Evolutionary conservation across 2,113 vertebrate genomes (phyloP).

Genomic region (Plectropomus leopardus): DNA sequence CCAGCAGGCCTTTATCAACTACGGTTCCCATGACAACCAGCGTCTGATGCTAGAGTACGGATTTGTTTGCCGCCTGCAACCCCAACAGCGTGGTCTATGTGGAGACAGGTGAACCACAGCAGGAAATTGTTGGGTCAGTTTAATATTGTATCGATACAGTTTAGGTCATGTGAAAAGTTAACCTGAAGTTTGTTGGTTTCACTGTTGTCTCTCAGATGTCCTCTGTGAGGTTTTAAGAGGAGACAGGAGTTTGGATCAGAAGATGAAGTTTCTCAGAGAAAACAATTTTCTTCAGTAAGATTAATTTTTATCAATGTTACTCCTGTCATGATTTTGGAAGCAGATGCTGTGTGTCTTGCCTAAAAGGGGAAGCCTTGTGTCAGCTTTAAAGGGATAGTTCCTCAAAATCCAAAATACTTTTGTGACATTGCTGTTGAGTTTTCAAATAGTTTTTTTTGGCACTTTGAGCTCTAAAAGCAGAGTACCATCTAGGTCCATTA

Average conservation of each 20-base stretch:
- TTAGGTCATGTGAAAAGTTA: neutral
- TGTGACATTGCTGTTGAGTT: no score
- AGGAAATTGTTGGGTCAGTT: neutral
- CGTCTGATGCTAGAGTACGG: constrained; percentile 94
- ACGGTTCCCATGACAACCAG: constrained; percentile 94
- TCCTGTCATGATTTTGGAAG: no score
- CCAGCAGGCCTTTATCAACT: constrained; percentile 93
- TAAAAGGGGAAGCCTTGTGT: no score
- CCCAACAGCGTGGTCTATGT: constrained; percentile 92
- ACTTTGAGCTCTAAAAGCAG: no score
- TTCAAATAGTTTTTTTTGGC: no score
- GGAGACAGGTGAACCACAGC: constrained; percentile 81
- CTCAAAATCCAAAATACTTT: no score
- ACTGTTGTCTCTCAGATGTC: constrained; percentile 75
- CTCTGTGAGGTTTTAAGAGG: constrained; percentile 80
- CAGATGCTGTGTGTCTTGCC: no score
- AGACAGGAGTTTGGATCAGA: constrained; percentile 88
- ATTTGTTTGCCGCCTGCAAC: constrained; percentile 87
- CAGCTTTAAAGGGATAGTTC: no score
- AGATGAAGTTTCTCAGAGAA: constrained; percentile 89
- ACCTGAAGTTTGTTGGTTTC: neutral
- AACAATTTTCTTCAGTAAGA: constrained; percentile 88
- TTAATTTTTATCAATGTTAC: constrained; percentile 52
- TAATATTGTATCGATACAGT: neutral
- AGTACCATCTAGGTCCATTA: no score